Percentiles rank a stretch among this genome's conserved stretches.
These are phyloP conservation scores for Serilophus lunatus DNA, from an alignment of 2,113 vertebrate species.

Conservation along the genomic window DNA sequence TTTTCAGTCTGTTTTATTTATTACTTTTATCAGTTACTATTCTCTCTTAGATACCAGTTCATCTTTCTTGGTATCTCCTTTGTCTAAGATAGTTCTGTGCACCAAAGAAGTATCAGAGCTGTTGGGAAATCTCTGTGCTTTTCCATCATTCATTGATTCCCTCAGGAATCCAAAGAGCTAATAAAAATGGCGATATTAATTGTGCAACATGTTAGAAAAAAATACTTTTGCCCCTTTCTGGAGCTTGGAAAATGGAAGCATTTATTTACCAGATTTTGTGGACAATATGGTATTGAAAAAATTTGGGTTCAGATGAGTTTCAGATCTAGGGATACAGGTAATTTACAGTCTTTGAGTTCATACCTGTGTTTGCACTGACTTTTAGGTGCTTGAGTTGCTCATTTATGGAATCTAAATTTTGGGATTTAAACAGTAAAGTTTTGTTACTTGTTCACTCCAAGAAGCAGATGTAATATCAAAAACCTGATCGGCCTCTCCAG, in stretches of 20 bases:
- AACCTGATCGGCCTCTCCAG: not conserved
- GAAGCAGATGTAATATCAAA: accelerated
- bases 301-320: not conserved
- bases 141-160: not conserved
- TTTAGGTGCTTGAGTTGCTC: not conserved
- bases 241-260: not conserved
- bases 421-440: not conserved
- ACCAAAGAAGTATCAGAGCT: not conserved
- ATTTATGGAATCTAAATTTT: not conserved
- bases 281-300: not conserved
- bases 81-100: not conserved
- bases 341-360: not conserved
- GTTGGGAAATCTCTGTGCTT: not conserved
- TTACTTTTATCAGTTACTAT: not conserved
- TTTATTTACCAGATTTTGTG: not conserved
- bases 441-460: not conserved
- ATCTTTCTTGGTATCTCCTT: not conserved
- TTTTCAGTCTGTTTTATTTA: not conserved
- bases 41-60: not conserved
- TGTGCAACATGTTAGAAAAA: not conserved
- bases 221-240: accelerated
- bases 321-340: not conserved
- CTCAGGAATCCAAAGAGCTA: not conserved
- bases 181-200: not conserved
- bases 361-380: not conserved